These are phyloP conservation scores for Tubulanus polymorphus DNA, from an alignment of 2,888 invertebrate species.

Conservation along the genomic window DNA sequence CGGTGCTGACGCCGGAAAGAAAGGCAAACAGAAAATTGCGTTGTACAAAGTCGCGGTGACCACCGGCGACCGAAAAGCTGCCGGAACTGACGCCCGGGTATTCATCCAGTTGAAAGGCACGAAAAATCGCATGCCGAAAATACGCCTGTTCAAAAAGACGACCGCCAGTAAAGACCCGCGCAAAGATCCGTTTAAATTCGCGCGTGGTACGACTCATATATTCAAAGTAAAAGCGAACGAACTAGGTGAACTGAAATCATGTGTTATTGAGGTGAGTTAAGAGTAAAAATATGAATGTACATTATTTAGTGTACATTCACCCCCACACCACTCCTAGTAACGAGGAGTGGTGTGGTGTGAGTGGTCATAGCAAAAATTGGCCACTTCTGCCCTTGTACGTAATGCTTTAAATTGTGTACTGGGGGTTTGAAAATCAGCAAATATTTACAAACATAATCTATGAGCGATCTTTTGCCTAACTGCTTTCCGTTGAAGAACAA, in stretches of 20 bases:
- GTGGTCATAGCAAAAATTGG: no score
- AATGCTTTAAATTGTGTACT: no score
- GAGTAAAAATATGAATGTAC: no score
- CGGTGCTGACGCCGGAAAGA: no score
- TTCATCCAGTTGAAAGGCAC: slow-evolving; percentile 45
- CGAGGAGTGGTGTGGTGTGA: no score
- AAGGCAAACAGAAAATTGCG: slow-evolving; percentile 17
- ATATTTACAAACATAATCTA: no score
- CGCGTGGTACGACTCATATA: slow-evolving; percentile 46
- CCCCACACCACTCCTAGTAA: no score
- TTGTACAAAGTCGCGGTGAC: slow-evolving; percentile 49
- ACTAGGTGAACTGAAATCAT: slow-evolving; percentile 47
- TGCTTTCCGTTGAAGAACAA: no score
- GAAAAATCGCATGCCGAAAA: slow-evolving; percentile 44
- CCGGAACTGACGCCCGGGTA: slow-evolving; percentile 51
- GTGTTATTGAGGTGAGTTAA: slow-evolving; percentile 45
- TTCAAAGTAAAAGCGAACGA: slow-evolving; percentile 49
- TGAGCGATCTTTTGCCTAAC: no score
- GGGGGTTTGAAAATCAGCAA: not conserved
- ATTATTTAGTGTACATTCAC: no score
- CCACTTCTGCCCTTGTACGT: no score
- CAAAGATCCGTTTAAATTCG: slow-evolving; percentile 41
- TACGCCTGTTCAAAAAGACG: slow-evolving; percentile 43
- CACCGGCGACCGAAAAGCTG: slow-evolving; percentile 45
- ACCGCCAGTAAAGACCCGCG: slow-evolving; percentile 32